phyloP scores from a whole-genome alignment of 2,888 invertebrate genomes.

The Pseudococcus jackbeardsleyi region DNA sequence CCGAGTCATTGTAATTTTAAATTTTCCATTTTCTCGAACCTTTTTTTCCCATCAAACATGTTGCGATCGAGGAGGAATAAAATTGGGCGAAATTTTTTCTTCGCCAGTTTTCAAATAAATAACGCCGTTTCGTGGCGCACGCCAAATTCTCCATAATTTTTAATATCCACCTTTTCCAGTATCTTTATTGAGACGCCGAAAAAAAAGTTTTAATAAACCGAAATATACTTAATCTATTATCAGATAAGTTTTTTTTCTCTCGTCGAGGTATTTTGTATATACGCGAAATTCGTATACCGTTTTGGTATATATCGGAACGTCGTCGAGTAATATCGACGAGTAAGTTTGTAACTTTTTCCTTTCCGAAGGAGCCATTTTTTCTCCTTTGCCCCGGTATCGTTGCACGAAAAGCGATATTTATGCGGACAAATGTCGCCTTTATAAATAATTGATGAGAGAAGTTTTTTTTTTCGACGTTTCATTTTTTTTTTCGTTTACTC shows the following conservation, averaged over 20 bases:
- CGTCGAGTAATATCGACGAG: slow-evolving; percentile 27
- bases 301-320: background rate
- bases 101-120: slow-evolving; percentile 19
- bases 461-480: slow-evolving; percentile 27
- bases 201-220: slow-evolving; percentile 50
- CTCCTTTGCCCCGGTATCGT: background rate
- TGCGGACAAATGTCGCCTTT: slow-evolving; percentile 63
- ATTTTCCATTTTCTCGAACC: slow-evolving; percentile 9
- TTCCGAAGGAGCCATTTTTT: background rate
- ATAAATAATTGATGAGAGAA: slow-evolving; percentile 64
- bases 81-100: background rate
- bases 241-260: slow-evolving; percentile 25
- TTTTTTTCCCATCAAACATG: slow-evolving; percentile 9
- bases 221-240: slow-evolving; percentile 47
- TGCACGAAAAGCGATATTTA: slow-evolving; percentile 52
- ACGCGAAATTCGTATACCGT: background rate
- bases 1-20: slow-evolving; percentile 35
- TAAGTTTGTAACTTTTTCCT: slow-evolving; percentile 23
- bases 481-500: background rate
- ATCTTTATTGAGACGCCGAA: slow-evolving; percentile 20
- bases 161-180: slow-evolving; percentile 19
- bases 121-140: background rate
- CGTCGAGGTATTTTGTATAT: background rate
- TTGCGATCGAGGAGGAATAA: slow-evolving; percentile 18
- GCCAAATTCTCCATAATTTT: slow-evolving; percentile 25